Base-by-base conservation (phyloP, 1,140 invertebrate species). In the Drusus annulatus region DNA sequence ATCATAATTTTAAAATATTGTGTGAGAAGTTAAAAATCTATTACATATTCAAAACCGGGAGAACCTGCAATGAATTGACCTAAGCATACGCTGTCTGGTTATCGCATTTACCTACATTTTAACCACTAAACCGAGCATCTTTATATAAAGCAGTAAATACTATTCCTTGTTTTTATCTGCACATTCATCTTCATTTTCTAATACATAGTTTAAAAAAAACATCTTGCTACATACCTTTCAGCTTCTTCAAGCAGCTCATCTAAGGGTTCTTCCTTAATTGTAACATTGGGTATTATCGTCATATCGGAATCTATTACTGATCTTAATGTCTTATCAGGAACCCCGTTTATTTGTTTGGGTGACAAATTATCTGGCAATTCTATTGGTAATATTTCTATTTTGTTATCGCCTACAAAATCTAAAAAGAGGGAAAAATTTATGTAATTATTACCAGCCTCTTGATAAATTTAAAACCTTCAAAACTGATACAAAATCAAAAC, bases 241-340 rank as follows among this genome's bases (percentile, higher is more conserved):
- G 81, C 81, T 78, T 82, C 81, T 62, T 76, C 81, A 10, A 82
- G 52, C 21, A 82, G 58, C 54, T 82, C 78, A 21, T 82, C 81
- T 45, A 82, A 62, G 21, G 81, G 81, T 74, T 82, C 81, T 21
- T 82, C 81, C 69, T 82, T 82, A 6, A 82, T 80, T 54, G 23
- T 78, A n/a, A 80, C 21, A 36, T n/a, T 2, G 21, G 62, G 21
- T n/a, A 28, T 5, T 15, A 16, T n/a, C 3, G 1, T 21, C 8
- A 28, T 63, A 1, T 23, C 25, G 1, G 62, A 63, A 63, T 10
- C 10, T 28, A 31, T 23, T 7, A 63, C 21, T 28, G 62, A 7
- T 63, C 19, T 19, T 15, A 25, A n/a, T n/a, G 13, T 51, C 6
- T 71, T 50, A 2, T 71, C 68, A 45, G 50, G 16, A 16, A 51